Percentiles rank a stretch among this genome's conserved stretches.
Evolutionary conservation across 2,113 vertebrate species (phyloP).

Genomic region (Globicephala melas): DNA sequence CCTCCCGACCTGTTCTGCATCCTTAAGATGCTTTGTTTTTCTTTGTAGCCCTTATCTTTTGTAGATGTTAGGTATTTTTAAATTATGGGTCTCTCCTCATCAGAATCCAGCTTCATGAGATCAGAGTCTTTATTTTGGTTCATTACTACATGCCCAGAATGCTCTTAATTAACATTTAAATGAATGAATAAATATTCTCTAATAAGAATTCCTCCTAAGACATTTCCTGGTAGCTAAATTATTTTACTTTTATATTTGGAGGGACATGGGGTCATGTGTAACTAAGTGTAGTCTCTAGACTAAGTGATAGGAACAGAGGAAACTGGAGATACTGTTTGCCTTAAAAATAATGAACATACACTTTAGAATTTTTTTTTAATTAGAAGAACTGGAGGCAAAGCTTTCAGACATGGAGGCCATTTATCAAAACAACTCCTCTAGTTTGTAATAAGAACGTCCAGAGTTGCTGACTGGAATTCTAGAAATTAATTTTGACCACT

Average conservation of each 20-base stretch:
- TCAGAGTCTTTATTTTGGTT: background rate
- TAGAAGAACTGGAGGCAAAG: background rate
- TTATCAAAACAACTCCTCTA: background rate
- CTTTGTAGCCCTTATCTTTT: background rate
- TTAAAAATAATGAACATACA: background rate
- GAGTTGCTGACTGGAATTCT: background rate
- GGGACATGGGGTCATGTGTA: background rate
- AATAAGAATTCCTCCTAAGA: background rate
- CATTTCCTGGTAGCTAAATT: background rate
- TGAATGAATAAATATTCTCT: background rate
- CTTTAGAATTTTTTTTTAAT: background rate
- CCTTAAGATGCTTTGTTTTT: background rate
- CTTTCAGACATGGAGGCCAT: background rate
- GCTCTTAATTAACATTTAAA: background rate
- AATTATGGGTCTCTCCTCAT: background rate
- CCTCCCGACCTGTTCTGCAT: background rate
- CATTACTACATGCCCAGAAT: background rate
- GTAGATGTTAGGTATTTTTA: background rate
- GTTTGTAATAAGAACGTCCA: background rate
- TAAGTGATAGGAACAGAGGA: background rate
- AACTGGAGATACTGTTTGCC: background rate
- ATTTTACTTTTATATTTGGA: background rate
- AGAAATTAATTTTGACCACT: background rate
- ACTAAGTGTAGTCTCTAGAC: background rate
- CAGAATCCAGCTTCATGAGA: background rate